Conservation (phyloP, 2,113 vertebrate genomes). For the Pithys albifrons region DNA sequence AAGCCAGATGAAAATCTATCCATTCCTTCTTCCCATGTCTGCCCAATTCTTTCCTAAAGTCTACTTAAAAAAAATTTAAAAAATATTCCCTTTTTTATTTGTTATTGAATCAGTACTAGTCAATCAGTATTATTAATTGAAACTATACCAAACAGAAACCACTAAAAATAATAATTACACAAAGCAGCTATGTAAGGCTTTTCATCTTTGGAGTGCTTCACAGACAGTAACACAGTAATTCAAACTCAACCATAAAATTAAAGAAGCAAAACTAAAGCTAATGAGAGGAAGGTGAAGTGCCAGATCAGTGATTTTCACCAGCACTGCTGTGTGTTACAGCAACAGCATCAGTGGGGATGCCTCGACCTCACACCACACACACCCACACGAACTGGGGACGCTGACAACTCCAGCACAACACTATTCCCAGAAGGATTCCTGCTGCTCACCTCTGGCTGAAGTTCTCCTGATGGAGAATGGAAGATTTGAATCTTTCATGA, state of each 20-base stretch:
- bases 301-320: slow-evolving; percentile 6
- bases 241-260: slow-evolving; percentile 18
- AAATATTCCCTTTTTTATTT: not conserved
- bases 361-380: not conserved
- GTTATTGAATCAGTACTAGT: not conserved
- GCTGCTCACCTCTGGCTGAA: not conserved
- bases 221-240: not conserved
- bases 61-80: not conserved
- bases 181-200: not conserved
- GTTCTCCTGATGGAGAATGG: too few relatives aligned
- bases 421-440: not conserved
- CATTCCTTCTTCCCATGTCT: not conserved
- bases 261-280: slow-evolving; percentile 33
- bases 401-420: not conserved
- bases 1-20: not conserved
- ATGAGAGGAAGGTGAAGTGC: not conserved
- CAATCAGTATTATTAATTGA: not conserved
- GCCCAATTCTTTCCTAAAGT: fast-evolving
- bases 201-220: not conserved
- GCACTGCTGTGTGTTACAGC: not conserved
- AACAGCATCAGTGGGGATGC: not conserved
- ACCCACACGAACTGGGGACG: not conserved
- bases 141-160: not conserved
- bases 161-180: slow-evolving; percentile 17
- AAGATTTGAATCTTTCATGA: not conserved